phyloP scores from a whole-genome alignment of 2,113 vertebrate species.

The Gadus chalcogrammus region DNA sequence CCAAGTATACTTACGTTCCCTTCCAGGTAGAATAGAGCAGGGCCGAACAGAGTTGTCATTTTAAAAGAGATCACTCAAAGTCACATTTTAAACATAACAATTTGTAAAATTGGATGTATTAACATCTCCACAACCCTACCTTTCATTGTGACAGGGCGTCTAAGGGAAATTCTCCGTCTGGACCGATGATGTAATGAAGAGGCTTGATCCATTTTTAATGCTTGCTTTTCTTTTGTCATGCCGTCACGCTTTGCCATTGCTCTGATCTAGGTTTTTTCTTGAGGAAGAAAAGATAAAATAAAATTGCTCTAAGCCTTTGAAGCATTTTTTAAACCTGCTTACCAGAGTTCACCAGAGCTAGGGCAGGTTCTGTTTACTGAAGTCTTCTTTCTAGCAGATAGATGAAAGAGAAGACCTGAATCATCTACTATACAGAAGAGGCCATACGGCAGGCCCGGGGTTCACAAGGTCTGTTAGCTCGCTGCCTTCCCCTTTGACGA shows the following conservation, averaged over 20 bases:
- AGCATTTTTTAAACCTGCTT: background rate
- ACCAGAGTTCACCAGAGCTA: background rate
- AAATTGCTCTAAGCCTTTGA: constrained; percentile 20
- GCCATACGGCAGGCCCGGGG: too few species aligned
- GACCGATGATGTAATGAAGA: background rate
- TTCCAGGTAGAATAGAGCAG: too few species aligned
- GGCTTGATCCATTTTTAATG: background rate
- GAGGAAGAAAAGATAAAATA: background rate
- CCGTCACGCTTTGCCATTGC: constrained; percentile 16
- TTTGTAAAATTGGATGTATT: too few species aligned
- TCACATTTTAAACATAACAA: too few species aligned
- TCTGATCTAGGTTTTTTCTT: background rate
- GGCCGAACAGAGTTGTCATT: too few species aligned
- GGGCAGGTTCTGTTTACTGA: constrained; percentile 2
- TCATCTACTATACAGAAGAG: too few species aligned
- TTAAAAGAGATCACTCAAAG: too few species aligned
- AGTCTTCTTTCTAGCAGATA: constrained; percentile 21
- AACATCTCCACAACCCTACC: too few species aligned
- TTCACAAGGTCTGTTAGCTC: too few species aligned
- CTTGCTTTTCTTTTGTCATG: background rate
- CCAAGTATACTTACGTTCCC: too few species aligned
- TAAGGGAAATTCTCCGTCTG: too few species aligned
- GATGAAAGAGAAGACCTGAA: constrained; percentile 16
- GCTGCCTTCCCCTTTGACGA: background rate
- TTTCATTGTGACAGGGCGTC: too few species aligned